These are phyloP conservation scores for Darevskia nairensis DNA, from an alignment of 2,797 vertebrate species.

Conservation along the genomic window DNA sequence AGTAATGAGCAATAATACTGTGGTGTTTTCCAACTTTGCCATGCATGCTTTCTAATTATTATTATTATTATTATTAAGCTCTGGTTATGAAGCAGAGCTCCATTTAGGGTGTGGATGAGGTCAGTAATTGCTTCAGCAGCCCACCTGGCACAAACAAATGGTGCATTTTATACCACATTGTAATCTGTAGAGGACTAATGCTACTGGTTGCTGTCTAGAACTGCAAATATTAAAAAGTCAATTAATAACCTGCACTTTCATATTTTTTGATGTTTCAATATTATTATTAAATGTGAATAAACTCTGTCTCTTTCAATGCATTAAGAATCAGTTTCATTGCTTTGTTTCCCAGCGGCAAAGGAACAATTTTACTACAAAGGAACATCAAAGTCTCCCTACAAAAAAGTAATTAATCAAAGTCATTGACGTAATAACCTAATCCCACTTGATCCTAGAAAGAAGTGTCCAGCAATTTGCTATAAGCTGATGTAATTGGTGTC, in stretches of 20 bases:
- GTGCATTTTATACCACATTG: not conserved
- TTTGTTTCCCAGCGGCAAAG: not conserved
- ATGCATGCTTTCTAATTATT: no score
- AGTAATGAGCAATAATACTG: not conserved
- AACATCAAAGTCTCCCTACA: not conserved
- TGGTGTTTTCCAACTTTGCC: not conserved
- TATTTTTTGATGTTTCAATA: not conserved
- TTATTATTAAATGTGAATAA: not conserved
- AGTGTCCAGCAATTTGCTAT: not conserved
- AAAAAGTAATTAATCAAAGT: not conserved
- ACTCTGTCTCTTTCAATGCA: not conserved
- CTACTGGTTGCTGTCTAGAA: no score
- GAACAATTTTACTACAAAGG: not conserved
- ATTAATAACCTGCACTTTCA: not conserved
- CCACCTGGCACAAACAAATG: not conserved
- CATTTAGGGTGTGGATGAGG: not conserved
- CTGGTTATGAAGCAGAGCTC: not conserved
- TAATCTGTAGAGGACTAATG: not conserved
- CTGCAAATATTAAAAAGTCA: not conserved
- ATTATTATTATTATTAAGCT: not conserved
- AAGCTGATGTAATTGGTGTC: not conserved
- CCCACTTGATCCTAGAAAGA: not conserved
- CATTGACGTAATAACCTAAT: not conserved
- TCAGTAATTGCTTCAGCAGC: not conserved
- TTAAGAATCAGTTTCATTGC: not conserved